Base-by-base conservation (phyloP, 2,797 vertebrate species). In the Leuciscus waleckii region DNA sequence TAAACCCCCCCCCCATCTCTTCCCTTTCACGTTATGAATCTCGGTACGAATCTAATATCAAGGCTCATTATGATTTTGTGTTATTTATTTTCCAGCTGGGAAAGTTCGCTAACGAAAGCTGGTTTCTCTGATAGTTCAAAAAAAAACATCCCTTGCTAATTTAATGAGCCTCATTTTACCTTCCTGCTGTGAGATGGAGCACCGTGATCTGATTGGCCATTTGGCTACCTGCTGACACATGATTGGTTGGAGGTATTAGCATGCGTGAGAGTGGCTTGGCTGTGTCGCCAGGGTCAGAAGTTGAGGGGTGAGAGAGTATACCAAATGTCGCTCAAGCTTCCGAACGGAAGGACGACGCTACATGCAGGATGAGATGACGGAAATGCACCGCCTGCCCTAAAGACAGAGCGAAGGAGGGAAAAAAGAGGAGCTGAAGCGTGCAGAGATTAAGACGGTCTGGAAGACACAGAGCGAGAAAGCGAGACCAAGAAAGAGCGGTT, bases 291-390 rank as follows among this genome's bases (percentile, higher is more conserved):
- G 89, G 83, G 73, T 69, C 85, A 87, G 41, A 49, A 87, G 88
- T 85, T 81, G 86, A 4, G 37, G 82, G 87, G 90, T 91, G 81
- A 94, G 91, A 89, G 84, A 88, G 89, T n/a, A 51, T 67, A 35
- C 49, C 49, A 86, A 46, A 86, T 87, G 89, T 90, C 88, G 86
- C 80, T 77, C 80, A 5, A 43, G 54, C 80, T 85, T 79, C 86
- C 2, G 1, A 49, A 35, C 43, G 14, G 77, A 43, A 89, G 83
- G 87, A 89, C 88, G 84, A 84, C 29, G 54, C 79, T 46, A 7
- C 4, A 17, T 17, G 35, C n/a, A 17, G 46, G 67, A 73, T 21
- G 68, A 46, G 56, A 70, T 26, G 79, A 56, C 23, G 5, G 23
- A 56, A 81, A 39, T 16, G 2, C 19, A 70, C 65, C 2, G 32